Evolutionary conservation across 2,888 invertebrate genomes (phyloP).

Genomic region (Drosophila hamatofila): DNA sequence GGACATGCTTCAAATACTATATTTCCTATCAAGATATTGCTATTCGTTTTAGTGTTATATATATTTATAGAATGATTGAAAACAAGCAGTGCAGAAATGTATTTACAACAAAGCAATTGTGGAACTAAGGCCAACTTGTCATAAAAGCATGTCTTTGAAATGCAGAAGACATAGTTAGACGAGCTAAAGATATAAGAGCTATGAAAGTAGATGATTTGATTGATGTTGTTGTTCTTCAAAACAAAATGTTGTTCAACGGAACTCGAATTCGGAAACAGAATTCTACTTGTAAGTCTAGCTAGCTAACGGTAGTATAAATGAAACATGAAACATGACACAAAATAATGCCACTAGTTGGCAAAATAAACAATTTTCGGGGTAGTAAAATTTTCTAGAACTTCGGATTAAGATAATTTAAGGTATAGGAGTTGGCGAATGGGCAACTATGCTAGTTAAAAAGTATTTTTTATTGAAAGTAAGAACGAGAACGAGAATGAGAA

Average conservation of each 20-base stretch:
- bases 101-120: constrained; percentile 8
- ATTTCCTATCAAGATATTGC: too few species aligned
- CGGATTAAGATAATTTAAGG: neutral
- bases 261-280: constrained; percentile 12
- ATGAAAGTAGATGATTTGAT: constrained; percentile 1
- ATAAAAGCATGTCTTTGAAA: constrained; percentile 15
- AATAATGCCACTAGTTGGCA: constrained; percentile 52
- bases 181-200: neutral
- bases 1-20: too few species aligned
- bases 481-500: constrained; percentile 23
- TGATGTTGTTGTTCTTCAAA: constrained; percentile 4
- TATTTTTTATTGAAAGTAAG: constrained; percentile 18
- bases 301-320: constrained; percentile 11
- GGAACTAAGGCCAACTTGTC: neutral
- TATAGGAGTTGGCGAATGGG: constrained; percentile 8
- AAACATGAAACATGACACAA: constrained; percentile 34
- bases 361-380: constrained; percentile 11
- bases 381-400: neutral
- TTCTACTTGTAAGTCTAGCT: constrained; percentile 20
- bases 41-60: neutral
- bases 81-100: neutral
- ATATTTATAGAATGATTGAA: neutral
- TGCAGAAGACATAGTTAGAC: constrained; percentile 8
- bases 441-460: constrained; percentile 28
- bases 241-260: constrained; percentile 16